Percentiles rank a stretch among this genome's conserved stretches.
phyloP scores from a whole-genome alignment of 1,140 invertebrate species.

The Nebria ingens region DNA sequence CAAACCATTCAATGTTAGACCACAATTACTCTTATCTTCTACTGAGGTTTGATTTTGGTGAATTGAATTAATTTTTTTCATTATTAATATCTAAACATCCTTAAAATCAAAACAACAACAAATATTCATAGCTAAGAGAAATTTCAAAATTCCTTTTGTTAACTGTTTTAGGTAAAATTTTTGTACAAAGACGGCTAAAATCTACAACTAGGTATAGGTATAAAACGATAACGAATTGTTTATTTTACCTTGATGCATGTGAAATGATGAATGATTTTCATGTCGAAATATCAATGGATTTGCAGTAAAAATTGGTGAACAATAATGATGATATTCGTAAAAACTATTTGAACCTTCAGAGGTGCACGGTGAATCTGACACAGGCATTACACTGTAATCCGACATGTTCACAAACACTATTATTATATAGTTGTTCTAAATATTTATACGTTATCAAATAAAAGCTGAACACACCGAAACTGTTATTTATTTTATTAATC shows the following conservation, averaged over 20 bases:
- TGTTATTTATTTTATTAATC: not conserved
- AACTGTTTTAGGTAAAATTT: not conserved
- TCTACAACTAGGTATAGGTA: not conserved
- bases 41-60: too few species aligned
- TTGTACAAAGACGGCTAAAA: not conserved
- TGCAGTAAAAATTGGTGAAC: not conserved
- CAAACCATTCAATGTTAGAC: too few species aligned
- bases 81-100: not conserved
- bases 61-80: not conserved
- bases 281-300: not conserved
- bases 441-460: not conserved
- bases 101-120: not conserved
- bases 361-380: not conserved
- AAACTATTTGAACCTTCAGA: not conserved
- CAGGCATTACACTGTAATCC: not conserved
- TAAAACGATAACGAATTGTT: not conserved
- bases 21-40: too few species aligned
- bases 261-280: not conserved
- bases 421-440: not conserved
- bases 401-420: not conserved
- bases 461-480: too few species aligned
- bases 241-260: not conserved
- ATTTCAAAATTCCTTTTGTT: not conserved
- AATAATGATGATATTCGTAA: not conserved
- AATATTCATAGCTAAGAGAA: not conserved